A percentile compares a stretch with the other conserved stretches of the same genome.
These are phyloP conservation scores for Isichthys henryi DNA, from an alignment of 2,113 vertebrate species.

Conservation along the genomic window DNA sequence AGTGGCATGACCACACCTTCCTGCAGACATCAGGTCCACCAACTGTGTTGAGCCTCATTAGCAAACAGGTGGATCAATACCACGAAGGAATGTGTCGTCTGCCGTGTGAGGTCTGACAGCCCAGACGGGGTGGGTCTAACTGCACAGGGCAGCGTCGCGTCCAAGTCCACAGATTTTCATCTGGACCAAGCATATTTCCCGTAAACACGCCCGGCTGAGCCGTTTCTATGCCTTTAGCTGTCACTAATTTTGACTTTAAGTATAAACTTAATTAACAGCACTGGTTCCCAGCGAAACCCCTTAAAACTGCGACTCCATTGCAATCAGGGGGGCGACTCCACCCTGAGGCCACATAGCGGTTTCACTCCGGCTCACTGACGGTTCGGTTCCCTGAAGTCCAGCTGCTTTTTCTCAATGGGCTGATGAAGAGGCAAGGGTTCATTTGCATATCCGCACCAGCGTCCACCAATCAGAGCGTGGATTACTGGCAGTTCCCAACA, in stretches of 20 bases:
- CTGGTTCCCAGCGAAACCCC: background rate
- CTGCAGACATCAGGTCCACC: background rate
- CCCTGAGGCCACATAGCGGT: background rate
- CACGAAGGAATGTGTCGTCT: background rate
- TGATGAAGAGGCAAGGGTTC: background rate
- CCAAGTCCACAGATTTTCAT: background rate
- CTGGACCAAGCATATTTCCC: background rate
- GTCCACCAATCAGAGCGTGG: background rate
- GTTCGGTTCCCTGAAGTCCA: background rate
- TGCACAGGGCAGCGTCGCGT: background rate
- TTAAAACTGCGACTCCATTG: background rate
- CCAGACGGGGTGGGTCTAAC: background rate
- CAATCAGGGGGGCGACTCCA: background rate
- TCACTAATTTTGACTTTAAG: background rate
- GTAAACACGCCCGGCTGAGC: background rate
- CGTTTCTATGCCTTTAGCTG: background rate
- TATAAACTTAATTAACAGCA: background rate
- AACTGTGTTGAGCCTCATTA: background rate
- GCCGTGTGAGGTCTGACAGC: background rate
- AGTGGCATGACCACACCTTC: background rate
- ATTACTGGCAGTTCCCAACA: background rate
- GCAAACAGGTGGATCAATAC: background rate
- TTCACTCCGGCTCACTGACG: background rate
- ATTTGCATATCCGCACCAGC: background rate
- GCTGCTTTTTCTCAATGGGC: slow-evolving; percentile 8